Percentiles rank a stretch among this genome's conserved stretches.
Evolutionary conservation across 2,113 vertebrate species (phyloP).

Genomic region (Hemiscyllium ocellatum): DNA sequence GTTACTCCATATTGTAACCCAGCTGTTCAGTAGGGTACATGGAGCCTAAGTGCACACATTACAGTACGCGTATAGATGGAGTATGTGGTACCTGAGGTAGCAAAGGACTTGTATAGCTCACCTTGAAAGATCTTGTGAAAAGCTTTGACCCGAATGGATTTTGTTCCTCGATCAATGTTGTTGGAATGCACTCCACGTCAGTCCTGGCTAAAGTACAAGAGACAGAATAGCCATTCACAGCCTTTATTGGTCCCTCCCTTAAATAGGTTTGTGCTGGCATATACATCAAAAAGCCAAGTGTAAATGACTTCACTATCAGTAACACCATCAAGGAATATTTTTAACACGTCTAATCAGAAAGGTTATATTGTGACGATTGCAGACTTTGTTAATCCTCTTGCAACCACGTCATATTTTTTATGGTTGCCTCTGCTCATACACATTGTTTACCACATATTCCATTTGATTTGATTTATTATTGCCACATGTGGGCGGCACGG

Average conservation of each 20-base stretch:
- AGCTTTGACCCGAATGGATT: not conserved
- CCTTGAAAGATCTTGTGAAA: not conserved
- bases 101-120: not conserved
- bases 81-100: not conserved
- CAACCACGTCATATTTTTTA: not conserved
- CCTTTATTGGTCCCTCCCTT: not conserved
- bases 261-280: not conserved
- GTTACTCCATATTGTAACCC: too few species aligned
- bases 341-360: not conserved
- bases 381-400: not conserved
- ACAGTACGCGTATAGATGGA: not conserved
- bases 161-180: not conserved
- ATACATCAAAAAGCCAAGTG: not conserved
- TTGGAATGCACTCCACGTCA: not conserved
- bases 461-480: too few species aligned
- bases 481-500: too few species aligned
- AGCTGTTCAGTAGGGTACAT: too few species aligned
- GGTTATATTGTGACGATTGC: not conserved
- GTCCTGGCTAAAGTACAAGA: constrained; percentile 11
- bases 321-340: not conserved
- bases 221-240: not conserved
- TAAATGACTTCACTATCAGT: not conserved
- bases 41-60: not conserved
- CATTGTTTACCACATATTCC: not conserved
- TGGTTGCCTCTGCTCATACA: not conserved